Percentiles rank a stretch among this genome's conserved stretches.
phyloP scores from a whole-genome alignment of 2,797 vertebrate genomes.

The Erithacus rubecula region DNA sequence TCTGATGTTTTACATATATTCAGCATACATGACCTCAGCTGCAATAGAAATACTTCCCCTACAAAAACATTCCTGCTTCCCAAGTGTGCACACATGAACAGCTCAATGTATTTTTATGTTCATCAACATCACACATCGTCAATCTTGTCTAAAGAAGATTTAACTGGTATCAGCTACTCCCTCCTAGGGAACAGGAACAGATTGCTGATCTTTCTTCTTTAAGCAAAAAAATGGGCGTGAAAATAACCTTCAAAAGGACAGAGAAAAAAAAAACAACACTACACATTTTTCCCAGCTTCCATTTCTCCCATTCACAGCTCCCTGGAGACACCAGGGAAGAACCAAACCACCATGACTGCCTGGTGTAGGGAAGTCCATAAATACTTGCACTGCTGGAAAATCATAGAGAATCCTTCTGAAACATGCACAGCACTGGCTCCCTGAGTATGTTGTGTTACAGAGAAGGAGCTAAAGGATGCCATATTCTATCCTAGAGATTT shows the following conservation, averaged over 20 bases:
- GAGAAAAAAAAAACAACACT: rapidly evolving
- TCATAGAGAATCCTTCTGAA: background rate
- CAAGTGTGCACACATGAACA: background rate
- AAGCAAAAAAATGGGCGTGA: background rate
- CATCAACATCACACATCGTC: background rate
- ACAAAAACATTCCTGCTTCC: background rate
- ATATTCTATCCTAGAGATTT: background rate
- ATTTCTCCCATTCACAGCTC: background rate
- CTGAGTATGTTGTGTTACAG: rapidly evolving
- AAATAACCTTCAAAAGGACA: background rate
- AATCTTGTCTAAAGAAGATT: background rate
- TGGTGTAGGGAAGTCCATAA: background rate
- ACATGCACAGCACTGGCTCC: background rate
- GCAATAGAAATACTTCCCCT: background rate
- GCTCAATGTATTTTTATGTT: background rate
- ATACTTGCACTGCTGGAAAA: background rate
- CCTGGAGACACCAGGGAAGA: background rate
- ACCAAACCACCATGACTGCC: background rate
- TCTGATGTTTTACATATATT: background rate
- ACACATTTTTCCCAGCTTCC: background rate
- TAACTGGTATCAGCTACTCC: background rate
- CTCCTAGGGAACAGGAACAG: background rate
- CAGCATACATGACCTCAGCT: background rate
- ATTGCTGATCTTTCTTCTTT: background rate
- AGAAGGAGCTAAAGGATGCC: background rate